Conservation (phyloP, 2,113 vertebrate genomes). For the Pithys albifrons region DNA sequence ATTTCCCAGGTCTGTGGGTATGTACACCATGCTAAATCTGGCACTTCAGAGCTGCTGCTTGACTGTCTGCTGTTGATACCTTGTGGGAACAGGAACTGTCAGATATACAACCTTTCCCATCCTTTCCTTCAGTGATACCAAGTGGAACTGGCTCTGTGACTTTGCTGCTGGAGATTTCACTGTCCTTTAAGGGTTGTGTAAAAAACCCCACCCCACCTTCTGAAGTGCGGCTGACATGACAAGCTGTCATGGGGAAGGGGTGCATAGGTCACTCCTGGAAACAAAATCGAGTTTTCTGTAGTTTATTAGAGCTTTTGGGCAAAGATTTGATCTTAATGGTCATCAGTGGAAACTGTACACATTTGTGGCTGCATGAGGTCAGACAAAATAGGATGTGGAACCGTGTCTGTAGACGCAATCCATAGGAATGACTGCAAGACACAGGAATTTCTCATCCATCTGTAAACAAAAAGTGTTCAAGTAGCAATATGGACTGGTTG, state of each 20-base stretch:
- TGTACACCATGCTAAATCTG: too few relatives aligned
- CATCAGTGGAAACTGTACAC: neutral
- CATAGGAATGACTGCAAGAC: rapidly evolving
- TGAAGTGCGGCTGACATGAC: neutral
- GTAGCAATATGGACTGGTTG: neutral
- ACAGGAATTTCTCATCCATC: neutral
- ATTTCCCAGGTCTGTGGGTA: neutral
- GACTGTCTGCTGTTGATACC: neutral
- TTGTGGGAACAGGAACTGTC: neutral
- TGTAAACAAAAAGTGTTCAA: neutral
- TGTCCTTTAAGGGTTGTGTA: neutral
- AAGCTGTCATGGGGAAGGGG: neutral
- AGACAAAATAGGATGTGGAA: neutral
- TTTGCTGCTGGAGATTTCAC: neutral
- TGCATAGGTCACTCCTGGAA: neutral
- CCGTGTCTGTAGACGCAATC: neutral
- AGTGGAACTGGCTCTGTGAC: neutral
- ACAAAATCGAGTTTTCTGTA: neutral
- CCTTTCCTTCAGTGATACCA: neutral
- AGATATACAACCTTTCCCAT: neutral
- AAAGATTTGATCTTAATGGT: neutral
- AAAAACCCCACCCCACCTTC: neutral
- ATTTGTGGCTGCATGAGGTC: neutral
- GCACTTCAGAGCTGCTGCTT: neutral
- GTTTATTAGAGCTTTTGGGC: neutral